phyloP scores from a whole-genome alignment of 2,113 vertebrate genomes.

The Xiphophorus hellerii region DNA sequence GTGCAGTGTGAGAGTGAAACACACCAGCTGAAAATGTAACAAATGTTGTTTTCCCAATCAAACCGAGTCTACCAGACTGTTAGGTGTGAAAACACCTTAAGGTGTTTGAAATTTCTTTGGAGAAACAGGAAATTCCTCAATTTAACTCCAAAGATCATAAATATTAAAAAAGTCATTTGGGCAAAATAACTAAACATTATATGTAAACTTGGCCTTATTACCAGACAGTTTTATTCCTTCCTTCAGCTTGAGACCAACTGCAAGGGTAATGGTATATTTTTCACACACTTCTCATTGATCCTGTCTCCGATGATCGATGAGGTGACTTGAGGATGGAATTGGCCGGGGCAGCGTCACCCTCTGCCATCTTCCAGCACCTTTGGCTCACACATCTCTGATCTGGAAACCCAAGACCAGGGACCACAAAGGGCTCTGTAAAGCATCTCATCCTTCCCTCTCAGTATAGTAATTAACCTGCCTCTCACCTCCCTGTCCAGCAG shows the following conservation, averaged over 20 bases:
- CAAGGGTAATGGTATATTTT: neutral
- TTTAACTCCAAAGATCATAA: no score
- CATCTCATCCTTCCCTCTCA: slow-evolving; percentile 73
- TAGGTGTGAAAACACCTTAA: no score
- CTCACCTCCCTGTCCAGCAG: slow-evolving; percentile 75
- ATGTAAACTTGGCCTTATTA: neutral
- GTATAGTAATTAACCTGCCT: slow-evolving; percentile 79
- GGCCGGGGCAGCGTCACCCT: slow-evolving; percentile 40
- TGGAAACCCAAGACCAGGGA: slow-evolving; percentile 67
- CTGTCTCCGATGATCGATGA: slow-evolving; percentile 46
- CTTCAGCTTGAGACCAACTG: slow-evolving; percentile 1
- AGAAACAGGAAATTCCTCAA: no score
- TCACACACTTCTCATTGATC: slow-evolving; percentile 22
- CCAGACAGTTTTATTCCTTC: neutral
- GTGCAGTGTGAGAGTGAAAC: no score
- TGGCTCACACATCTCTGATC: slow-evolving; percentile 55
- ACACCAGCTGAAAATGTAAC: no score
- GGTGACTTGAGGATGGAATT: slow-evolving; percentile 38
- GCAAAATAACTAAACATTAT: neutral
- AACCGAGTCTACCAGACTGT: no score
- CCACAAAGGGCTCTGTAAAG: slow-evolving; percentile 76
- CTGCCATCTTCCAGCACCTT: slow-evolving; percentile 52
- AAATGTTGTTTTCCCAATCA: no score
- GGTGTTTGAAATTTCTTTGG: no score
- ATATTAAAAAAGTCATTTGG: no score